Percentiles rank a stretch among this genome's conserved stretches.
Conservation (phyloP, 2,113 vertebrate species). For the Menura novaehollandiae region DNA sequence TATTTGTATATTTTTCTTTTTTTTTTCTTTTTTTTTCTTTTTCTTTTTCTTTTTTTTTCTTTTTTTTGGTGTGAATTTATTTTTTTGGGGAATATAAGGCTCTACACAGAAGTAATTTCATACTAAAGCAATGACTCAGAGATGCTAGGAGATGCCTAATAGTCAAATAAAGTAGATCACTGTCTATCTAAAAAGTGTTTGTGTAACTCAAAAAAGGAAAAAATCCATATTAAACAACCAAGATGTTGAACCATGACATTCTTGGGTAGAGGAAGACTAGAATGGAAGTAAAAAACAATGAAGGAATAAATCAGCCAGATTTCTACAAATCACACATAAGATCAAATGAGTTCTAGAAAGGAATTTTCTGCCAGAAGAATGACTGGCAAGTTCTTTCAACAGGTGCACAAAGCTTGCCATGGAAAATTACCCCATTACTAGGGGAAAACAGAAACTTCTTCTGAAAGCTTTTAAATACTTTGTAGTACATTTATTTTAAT, state of each 20-base stretch:
- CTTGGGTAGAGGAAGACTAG: neutral
- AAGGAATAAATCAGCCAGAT: neutral
- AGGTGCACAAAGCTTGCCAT: fast-evolving
- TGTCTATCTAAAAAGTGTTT: neutral
- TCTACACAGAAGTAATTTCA: neutral
- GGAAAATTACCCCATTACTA: neutral
- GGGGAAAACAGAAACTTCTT: neutral
- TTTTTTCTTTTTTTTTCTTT: no score
- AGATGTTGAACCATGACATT: fast-evolving
- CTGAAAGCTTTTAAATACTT: neutral
- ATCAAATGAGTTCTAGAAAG: neutral
- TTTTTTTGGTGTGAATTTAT: neutral
- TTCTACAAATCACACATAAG: neutral
- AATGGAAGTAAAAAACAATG: neutral
- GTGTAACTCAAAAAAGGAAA: neutral
- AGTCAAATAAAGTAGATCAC: neutral
- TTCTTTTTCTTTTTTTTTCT: no score
- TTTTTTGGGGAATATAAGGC: neutral
- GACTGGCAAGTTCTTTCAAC: neutral
- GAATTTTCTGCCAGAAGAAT: neutral
- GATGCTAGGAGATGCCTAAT: neutral
- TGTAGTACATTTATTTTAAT: neutral
- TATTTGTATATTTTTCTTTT: neutral
- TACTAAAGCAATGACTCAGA: neutral
- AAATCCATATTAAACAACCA: neutral